Conservation (phyloP, 2,797 vertebrate genomes). For the Menidia menidia region DNA sequence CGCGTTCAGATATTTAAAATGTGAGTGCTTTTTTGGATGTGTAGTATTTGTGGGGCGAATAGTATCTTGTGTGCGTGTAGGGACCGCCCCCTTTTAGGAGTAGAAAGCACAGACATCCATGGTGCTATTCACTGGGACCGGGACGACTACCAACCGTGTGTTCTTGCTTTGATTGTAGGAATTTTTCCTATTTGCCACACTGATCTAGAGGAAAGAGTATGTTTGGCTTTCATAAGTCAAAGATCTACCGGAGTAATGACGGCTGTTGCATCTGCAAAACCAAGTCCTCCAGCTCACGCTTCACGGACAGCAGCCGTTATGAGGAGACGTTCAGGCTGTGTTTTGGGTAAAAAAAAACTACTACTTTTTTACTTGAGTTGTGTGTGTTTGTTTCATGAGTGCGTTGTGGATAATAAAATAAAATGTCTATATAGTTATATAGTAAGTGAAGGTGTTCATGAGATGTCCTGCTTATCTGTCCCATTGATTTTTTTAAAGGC, state of each 20-base stretch:
- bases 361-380: constrained; percentile 7
- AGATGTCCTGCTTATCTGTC: not conserved
- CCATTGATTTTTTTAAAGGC: constrained; percentile 52
- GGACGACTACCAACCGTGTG: not conserved
- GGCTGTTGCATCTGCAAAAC: constrained; percentile 90
- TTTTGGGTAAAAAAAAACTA: constrained; percentile 79
- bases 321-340: constrained; percentile 86
- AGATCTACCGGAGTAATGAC: constrained; percentile 88
- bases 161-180: constrained; percentile 29
- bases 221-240: constrained; percentile 89
- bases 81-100: constrained; percentile 73
- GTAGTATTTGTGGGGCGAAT: constrained; percentile 1
- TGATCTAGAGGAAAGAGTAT: constrained; percentile 63
- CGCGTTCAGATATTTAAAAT: fast-evolving
- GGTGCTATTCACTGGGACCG: not conserved
- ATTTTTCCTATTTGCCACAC: constrained; percentile 12
- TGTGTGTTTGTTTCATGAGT: not conserved
- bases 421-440: no score
- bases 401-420: no score
- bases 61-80: constrained; percentile 28
- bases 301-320: constrained; percentile 88
- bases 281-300: constrained; percentile 88
- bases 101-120: constrained; percentile 34
- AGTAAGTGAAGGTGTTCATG: not conserved
- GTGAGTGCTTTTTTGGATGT: not conserved